Base-by-base conservation (phyloP, 2,888 invertebrate genomes). In the Stenichneumon culpator region DNA sequence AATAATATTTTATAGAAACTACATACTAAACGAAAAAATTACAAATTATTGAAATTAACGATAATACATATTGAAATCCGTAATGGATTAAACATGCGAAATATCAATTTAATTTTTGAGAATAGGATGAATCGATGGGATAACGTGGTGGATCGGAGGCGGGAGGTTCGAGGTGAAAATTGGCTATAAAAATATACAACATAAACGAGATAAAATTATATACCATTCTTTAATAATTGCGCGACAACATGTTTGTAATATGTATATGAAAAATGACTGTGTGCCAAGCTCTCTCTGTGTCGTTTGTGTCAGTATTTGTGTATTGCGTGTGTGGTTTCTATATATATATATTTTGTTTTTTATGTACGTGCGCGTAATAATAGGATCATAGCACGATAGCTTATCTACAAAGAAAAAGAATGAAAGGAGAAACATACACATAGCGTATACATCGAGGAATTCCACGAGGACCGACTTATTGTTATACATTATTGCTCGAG, bases 191-290 rank as follows among this genome's bases (percentile, higher is more conserved):
- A 78, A 57, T 63, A 57, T 63, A 67, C 68, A 87, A 83, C 63
- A 39, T 16, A 87, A 82, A 75, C 69, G 86, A 83, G 92, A 93
- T 93, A 88, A 92, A 90, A 90, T 91, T 89, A 89, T 83, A 80
- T 91, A 89, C 87, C 89, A 90, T 88, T 90, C 87, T 89, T 90
- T 90, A 90, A 91, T 90, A 89, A 90, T 89, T 88, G 87, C 88
- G 87, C 87, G 89, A 90, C 88, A 90, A 87, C 87, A 85, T 88
- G 88, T 86, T 87, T 82, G 52, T 86, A 82, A 83, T 74, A 79
- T 87, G 72, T 82, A 79, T 74, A 82, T 72, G 74, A 69, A 79
- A 32, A 63, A 79, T 79, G 74, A 77, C 70, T 72, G 63, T 84
- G 82, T 78, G 74, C 68, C 74, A 79, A 75, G 83, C 79, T 74